Conservation (phyloP, 1,140 invertebrate species). For the Aphidius gifuensis region DNA sequence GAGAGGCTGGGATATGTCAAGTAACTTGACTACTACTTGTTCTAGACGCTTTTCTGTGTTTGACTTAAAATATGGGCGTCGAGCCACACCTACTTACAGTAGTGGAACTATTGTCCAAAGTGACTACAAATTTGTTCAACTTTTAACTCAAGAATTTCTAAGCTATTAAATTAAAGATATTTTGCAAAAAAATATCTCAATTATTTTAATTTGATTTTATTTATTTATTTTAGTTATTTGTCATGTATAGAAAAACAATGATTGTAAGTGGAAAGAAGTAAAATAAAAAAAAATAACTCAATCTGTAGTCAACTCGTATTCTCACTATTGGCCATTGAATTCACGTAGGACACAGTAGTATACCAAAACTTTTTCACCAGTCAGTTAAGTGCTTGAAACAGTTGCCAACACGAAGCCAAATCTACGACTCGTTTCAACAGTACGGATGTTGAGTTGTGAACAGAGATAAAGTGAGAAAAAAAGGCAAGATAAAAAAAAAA, state of each 20-base stretch:
- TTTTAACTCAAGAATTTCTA: too few relatives aligned
- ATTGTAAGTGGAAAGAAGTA: too few relatives aligned
- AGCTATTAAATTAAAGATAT: too few relatives aligned
- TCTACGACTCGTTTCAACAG: conserved; percentile 12
- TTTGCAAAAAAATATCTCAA: too few relatives aligned
- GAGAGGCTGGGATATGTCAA: conserved; percentile 26
- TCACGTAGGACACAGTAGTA: background rate
- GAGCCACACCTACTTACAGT: conserved; percentile 46
- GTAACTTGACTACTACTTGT: conserved; percentile 40
- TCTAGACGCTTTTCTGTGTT: conserved; percentile 40
- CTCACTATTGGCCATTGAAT: too few relatives aligned
- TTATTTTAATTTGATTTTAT: too few relatives aligned
- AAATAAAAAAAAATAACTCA: too few relatives aligned
- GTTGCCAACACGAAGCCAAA: conserved; percentile 29
- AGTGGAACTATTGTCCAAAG: conserved; percentile 33
- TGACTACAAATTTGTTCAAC: too few relatives aligned
- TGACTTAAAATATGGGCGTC: conserved; percentile 51
- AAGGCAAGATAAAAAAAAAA: background rate
- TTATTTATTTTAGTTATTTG: too few relatives aligned
- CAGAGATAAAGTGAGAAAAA: background rate
- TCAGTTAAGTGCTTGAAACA: conserved; percentile 37
- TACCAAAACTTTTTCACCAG: conserved; percentile 28
- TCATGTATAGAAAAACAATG: too few relatives aligned
- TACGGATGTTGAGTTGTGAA: background rate
- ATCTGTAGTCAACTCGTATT: too few relatives aligned